These are phyloP conservation scores for Acrocephalus kingi DNA, from an alignment of 2,113 vertebrate species.

Conservation along the genomic window DNA sequence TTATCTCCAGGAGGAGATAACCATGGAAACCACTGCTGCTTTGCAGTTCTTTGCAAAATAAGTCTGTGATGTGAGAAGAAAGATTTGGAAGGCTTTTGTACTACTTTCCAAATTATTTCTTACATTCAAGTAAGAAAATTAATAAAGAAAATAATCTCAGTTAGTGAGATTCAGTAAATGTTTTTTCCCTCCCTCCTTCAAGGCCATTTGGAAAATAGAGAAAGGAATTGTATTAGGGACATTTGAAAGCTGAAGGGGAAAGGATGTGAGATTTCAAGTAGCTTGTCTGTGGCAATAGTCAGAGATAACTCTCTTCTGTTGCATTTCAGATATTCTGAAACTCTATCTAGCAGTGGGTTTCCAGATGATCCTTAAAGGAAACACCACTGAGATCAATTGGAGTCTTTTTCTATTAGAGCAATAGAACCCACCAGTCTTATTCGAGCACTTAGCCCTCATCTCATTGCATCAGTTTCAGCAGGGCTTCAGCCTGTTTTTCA, in stretches of 20 bases:
- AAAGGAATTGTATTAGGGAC: not conserved
- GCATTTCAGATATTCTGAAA: not conserved
- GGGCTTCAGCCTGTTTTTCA: not conserved
- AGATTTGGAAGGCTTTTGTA: not conserved
- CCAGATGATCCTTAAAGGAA: not conserved
- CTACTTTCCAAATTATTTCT: not conserved
- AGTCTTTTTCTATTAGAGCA: not conserved
- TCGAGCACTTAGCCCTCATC: not conserved
- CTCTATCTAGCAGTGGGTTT: not conserved
- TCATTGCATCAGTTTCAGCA: rapidly evolving
- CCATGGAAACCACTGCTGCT: conserved; percentile 44
- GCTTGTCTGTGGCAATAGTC: not conserved
- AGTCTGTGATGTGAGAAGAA: not conserved
- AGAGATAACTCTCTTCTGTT: not conserved
- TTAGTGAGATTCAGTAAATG: not conserved
- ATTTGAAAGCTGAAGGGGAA: not conserved
- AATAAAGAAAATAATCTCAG: not conserved
- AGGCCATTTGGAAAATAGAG: not conserved
- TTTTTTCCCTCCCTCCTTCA: not conserved
- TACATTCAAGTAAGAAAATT: not conserved
- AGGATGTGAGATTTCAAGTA: not conserved
- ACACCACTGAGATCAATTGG: not conserved
- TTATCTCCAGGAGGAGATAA: conserved; percentile 25
- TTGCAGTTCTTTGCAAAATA: conserved; percentile 10
- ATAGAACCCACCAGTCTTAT: not conserved